A percentile compares a stretch with the other conserved stretches of the same genome.
Conservation (phyloP, 2,888 invertebrate genomes). For the Sphaerophoria rueppellii region DNA sequence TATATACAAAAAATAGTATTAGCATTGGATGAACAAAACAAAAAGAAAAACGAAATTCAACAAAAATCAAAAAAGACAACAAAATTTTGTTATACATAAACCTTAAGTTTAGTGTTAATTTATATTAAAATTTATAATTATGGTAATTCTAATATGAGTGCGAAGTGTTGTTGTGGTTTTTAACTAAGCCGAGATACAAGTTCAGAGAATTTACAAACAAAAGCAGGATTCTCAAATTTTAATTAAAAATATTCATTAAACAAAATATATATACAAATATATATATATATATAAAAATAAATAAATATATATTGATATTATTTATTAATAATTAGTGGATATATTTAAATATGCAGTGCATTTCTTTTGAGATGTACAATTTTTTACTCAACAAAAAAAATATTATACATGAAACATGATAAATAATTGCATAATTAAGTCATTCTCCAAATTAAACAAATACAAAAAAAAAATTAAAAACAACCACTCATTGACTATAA, state of each 20-base stretch:
- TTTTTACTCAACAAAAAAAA: conserved; percentile 73
- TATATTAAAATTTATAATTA: conserved; percentile 36
- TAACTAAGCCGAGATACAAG: conserved; percentile 19
- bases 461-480: conserved; percentile 22
- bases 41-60: conserved; percentile 60
- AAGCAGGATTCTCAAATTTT: conserved; percentile 50
- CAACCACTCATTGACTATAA: conserved; percentile 70
- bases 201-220: conserved; percentile 24
- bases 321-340: conserved; percentile 73
- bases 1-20: conserved; percentile 62
- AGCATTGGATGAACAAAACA: conserved; percentile 52
- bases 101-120: conserved; percentile 68
- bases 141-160: conserved; percentile 46
- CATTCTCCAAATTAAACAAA: conserved; percentile 62
- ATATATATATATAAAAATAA: conserved; percentile 43
- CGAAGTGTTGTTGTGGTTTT: conserved; percentile 55
- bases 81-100: conserved; percentile 71
- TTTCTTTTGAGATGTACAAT: conserved; percentile 76
- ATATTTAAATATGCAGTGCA: conserved; percentile 75
- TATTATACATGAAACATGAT: conserved; percentile 67
- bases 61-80: conserved; percentile 72
- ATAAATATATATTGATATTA: conserved; percentile 71
- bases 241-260: conserved; percentile 57
- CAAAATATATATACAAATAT: not conserved
- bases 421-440: conserved; percentile 61